A percentile compares a stretch with the other conserved stretches of the same genome.
Evolutionary conservation across 2,888 invertebrate species (phyloP).

Genomic region (Agonum fuliginosum): DNA sequence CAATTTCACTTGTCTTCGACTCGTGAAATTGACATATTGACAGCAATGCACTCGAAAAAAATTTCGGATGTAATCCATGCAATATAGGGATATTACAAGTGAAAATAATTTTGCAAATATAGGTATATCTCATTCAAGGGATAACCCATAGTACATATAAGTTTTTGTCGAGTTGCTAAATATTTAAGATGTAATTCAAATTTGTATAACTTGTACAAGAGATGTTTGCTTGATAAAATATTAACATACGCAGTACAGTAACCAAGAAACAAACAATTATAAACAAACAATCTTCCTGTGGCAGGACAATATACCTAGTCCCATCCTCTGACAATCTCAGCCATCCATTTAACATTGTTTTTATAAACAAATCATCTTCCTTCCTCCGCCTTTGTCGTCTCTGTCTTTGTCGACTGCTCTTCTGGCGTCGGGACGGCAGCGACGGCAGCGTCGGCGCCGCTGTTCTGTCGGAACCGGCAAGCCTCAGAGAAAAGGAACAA

Average conservation of each 20-base stretch:
- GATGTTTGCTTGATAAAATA: no score
- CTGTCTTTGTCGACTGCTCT: constrained; percentile 33
- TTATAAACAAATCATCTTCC: constrained; percentile 38
- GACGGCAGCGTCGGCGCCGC: background rate
- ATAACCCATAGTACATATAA: no score
- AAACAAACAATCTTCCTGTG: background rate
- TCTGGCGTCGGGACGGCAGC: background rate
- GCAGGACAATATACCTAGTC: constrained; percentile 7
- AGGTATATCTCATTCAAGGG: no score
- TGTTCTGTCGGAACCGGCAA: constrained; percentile 32
- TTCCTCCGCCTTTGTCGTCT: constrained; percentile 28
- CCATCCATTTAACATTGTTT: constrained; percentile 44
- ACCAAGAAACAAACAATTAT: background rate
- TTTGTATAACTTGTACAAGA: no score
- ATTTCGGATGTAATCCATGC: no score
- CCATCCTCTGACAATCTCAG: constrained; percentile 28
- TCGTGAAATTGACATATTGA: no score
- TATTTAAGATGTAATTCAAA: no score
- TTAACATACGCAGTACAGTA: background rate
- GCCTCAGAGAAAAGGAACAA: constrained; percentile 48
- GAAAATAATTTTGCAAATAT: no score
- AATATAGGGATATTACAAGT: no score
- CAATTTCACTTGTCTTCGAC: no score
- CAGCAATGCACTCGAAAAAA: no score
- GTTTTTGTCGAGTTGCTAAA: no score